Evolutionary conservation across 2,113 vertebrate genomes (phyloP), one percentile per base, ranked within the genome.

Genomic region (Onychostoma macrolepis): DNA sequence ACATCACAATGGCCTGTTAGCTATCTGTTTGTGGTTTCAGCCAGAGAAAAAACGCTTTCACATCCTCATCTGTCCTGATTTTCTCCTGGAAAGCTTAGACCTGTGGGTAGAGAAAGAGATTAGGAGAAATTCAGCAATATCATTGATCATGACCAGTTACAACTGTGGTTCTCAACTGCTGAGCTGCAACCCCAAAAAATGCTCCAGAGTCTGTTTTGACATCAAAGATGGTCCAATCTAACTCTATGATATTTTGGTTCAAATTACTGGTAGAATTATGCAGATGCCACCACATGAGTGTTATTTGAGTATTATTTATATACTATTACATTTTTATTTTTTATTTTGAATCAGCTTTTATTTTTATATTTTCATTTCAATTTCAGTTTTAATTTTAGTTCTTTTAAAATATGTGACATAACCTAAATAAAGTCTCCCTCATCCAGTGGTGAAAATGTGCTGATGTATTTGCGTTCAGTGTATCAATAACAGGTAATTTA

Each of bases 61-160:
- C 95, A 99, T 98, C 96, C 97, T 95, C 95, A 96, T 96, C 95
- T 96, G 96, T 8, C 94, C 94, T 67, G 97, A 96, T 96, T 97
- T 97, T 94, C 97, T 96, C 89, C 98, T 95, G 90, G 98, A 99
- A 45, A 99, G 96, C 92, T 99, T 99, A 90, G 98, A 99, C 92
- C 98, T 99, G 87, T 74, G 33, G 69, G 71, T 9, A 41, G 63
- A 65, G 33, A 82, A 56, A 80, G 24, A 85, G 53, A 81, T 28
- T 50, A 3, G 43, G 48, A 13, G 12, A 53, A 65, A 13, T 45
- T 72, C 33, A 56, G 36, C 3, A 10, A 24, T 38, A 72, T 21
- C 67, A 21, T 2, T 38, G 30, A 21, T 3, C 30, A 11, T 71
- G 30, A 21, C 3, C 7, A 71, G 28, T 69, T 69, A 19, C 1